Conservation (phyloP, 1,140 invertebrate species). For the Sogatella furcifera region DNA sequence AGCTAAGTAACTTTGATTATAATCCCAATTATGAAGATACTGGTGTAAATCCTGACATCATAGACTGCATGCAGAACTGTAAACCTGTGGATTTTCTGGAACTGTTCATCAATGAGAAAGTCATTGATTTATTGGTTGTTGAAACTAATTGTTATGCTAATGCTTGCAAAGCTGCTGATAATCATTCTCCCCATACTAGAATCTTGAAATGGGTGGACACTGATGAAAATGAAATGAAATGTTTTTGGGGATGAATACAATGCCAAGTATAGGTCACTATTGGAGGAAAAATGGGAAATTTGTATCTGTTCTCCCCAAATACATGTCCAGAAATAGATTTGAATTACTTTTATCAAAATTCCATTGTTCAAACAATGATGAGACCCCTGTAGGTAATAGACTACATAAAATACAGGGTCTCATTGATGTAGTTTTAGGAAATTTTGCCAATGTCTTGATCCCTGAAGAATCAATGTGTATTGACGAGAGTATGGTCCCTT, state of each 20-base stretch:
- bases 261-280: too few relatives aligned
- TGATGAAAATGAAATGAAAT: neutral
- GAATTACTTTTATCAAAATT: slow-evolving; percentile 7
- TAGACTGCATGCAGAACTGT: neutral
- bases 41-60: neutral
- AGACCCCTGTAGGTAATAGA: neutral
- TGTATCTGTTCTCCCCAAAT: too few relatives aligned
- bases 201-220: neutral
- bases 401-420: slow-evolving; percentile 25
- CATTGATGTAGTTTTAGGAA: too few relatives aligned
- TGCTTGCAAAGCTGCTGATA: neutral
- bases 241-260: slow-evolving; percentile 6
- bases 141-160: slow-evolving; percentile 23
- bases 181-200: neutral
- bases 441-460: slow-evolving; percentile 13
- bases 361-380: slow-evolving; percentile 10
- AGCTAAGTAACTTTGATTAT: neutral
- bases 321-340: slow-evolving; percentile 11
- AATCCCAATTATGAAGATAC: neutral
- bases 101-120: slow-evolving; percentile 2
- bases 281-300: too few relatives aligned
- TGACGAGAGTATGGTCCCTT: slow-evolving; percentile 33
- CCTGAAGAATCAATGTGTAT: slow-evolving; percentile 23
- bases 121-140: slow-evolving; percentile 15
- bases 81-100: neutral